Percentiles rank a stretch among this genome's conserved stretches.
phyloP scores from a whole-genome alignment of 2,113 vertebrate genomes.

The Psilopogon haemacephalus region DNA sequence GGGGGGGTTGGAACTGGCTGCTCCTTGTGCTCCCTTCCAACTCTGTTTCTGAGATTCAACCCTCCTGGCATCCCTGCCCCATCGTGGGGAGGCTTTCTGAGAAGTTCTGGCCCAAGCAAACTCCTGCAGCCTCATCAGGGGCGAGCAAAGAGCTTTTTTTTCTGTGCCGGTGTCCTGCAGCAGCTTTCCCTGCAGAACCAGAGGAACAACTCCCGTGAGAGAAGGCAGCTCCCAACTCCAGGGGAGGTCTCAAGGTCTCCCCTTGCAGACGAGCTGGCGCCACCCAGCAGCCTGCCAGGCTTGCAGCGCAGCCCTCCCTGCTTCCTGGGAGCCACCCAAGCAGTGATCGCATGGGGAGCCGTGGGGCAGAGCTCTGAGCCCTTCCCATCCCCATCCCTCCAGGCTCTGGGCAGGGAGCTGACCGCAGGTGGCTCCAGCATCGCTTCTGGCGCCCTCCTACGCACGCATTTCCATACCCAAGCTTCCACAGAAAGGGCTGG shows the following conservation, averaged over 20 bases:
- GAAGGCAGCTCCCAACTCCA: not conserved
- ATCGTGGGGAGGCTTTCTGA: not conserved
- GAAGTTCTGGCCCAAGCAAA: not conserved
- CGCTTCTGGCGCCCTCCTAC: accelerated
- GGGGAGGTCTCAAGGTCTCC: not conserved
- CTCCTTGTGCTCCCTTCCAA: too few species aligned
- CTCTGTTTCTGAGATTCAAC: too few species aligned
- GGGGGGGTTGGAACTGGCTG: too few species aligned
- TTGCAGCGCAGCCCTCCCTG: not conserved
- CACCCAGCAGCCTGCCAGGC: too few species aligned
- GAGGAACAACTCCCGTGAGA: not conserved
- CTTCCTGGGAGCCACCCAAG: accelerated
- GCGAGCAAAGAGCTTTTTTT: not conserved
- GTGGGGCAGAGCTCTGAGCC: too few species aligned
- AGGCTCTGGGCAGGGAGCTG: accelerated
- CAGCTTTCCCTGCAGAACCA: not conserved
- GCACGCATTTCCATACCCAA: not conserved
- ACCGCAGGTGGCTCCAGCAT: accelerated
- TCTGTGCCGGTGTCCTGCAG: not conserved
- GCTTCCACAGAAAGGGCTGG: not conserved
- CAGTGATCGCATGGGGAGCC: accelerated
- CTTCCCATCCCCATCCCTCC: not conserved
- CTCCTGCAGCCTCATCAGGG: not conserved
- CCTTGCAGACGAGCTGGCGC: not conserved
- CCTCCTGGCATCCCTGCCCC: not conserved